Base-by-base conservation (phyloP, 1,140 invertebrate species). In the Archegozetes longisetosus region DNA sequence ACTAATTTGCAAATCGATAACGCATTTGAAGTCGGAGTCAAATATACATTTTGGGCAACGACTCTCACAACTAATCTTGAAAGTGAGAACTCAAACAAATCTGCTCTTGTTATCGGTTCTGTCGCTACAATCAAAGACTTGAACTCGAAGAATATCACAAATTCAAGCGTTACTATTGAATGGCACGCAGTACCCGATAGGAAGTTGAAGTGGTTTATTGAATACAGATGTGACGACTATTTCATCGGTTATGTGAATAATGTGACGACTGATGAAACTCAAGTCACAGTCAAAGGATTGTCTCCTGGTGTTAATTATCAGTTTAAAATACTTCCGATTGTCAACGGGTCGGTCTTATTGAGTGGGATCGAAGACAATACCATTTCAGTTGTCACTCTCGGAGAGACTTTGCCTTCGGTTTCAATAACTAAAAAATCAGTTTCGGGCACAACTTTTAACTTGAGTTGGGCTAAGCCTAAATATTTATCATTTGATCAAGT, bases 1-100 rank as follows among this genome's bases (percentile, higher is more conserved):
- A 73, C 77, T 2, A 72, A 76, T 24, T 1, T 58, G 9, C 63
- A 78, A 2, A 69, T 82, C 3, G 74, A 74, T 24, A 69, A 76
- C 2, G 73, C 75, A 59, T 86, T 84, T 64, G 72, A 76, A 54
- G 75, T 79, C 20, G 76, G 78, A 22, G 71, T 67, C 2, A 78
- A 78, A 56, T 88, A 87, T 69, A 80, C 80, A 0, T 85, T 88
- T 71, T 85, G 82, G 81, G 83, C 84, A 47, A 67, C 65, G 14
- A 51, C 65, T n/a, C 73, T 78, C 0, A 84, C 83, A 2, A 76
- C 76, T 50, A 85, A 85, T 67, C 68, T 69, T 22, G 74, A 77
- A 40, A 85, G 84, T 0, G 68, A 71, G 3, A 72, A 73, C 0
- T 84, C 83, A 0, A 32, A 61, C 13, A 47, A 51, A 9, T 47